Base-by-base conservation (phyloP, 2,888 invertebrate genomes). In the Mayetiola destructor region DNA sequence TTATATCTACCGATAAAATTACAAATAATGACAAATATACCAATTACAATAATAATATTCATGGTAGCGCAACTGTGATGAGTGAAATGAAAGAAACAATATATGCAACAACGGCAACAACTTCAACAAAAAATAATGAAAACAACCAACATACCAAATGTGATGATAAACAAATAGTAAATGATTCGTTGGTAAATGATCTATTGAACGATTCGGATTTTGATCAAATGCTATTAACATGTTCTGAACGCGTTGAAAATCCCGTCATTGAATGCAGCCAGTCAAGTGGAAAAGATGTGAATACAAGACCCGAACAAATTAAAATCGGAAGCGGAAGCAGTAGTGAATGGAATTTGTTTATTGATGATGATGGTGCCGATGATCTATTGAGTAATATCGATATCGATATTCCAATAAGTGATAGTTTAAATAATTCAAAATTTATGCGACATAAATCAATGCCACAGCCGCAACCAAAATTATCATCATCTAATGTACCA, bases 201-300 rank as follows among this genome's bases (percentile, higher is more conserved):
- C 27, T 48, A 9, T 14, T 48, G 4, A 48, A 48, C 16, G 48
- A 48, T 48, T 48, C 48, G 27, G 48, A 48, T 48, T 48, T 48
- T n/a, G 48, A 48, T 48, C 48, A 48, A 5, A 48, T 48, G n/a
- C 16, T 48, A 27, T 27, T 48, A 16, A 48, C 48, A 48, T 48
- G 48, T n/a, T n/a, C n/a, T 8, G 27, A 48, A 48, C 27, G 27
- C n/a, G n/a, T n/a, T n/a, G n/a, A n/a, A n/a, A n/a, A n/a, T n/a
- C n/a, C n/a, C n/a, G 20, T 20, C 18, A 10, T 18, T 8, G 21
- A 21, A 21, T 12, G 3, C 12, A 20, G 23, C 5, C 21, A 9
- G 14, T n/a, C 27, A n/a, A 23, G 27, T 9, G 48, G 23, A n/a
- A 48, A 48, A 27, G 27, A 48, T 27, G 27, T 27, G 3, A 27